Conservation (phyloP, 2,797 vertebrate genomes). For the Bufotes viridis region DNA sequence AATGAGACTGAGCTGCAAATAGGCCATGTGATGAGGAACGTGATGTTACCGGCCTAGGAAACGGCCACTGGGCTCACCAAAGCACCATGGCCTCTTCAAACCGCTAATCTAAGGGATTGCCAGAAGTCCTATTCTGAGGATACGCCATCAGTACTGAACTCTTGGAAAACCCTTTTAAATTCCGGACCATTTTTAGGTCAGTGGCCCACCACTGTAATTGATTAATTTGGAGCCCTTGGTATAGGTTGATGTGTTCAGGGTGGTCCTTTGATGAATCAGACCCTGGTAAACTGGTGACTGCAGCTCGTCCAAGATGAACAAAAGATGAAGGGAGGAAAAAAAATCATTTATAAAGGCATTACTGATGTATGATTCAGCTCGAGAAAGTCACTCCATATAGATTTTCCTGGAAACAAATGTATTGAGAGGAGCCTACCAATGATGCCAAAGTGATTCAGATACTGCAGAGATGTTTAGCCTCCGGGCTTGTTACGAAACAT, state of each 20-base stretch:
- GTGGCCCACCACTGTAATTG: not conserved
- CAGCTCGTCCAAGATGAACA: not conserved
- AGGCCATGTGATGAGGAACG: no score
- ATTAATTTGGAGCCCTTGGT: not conserved
- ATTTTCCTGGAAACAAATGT: slow-evolving; percentile 5
- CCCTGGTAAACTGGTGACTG: not conserved
- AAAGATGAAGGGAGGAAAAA: not conserved
- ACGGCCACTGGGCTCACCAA: no score
- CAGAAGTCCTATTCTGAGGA: no score
- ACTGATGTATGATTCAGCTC: not conserved
- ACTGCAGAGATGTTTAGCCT: not conserved
- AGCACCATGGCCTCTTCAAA: no score
- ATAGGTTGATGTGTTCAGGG: not conserved
- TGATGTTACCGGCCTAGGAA: no score
- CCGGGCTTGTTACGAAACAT: not conserved
- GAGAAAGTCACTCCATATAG: not conserved
- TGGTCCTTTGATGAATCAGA: not conserved
- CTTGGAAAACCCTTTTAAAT: not conserved
- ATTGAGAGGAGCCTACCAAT: not conserved
- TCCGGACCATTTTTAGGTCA: not conserved
- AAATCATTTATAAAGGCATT: not conserved
- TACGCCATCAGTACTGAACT: no score
- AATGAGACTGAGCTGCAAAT: no score
- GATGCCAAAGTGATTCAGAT: not conserved
- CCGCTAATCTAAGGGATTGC: no score